Evolutionary conservation across 1,140 invertebrate genomes (phyloP).

Genomic region (Hypsibius dujardini): DNA sequence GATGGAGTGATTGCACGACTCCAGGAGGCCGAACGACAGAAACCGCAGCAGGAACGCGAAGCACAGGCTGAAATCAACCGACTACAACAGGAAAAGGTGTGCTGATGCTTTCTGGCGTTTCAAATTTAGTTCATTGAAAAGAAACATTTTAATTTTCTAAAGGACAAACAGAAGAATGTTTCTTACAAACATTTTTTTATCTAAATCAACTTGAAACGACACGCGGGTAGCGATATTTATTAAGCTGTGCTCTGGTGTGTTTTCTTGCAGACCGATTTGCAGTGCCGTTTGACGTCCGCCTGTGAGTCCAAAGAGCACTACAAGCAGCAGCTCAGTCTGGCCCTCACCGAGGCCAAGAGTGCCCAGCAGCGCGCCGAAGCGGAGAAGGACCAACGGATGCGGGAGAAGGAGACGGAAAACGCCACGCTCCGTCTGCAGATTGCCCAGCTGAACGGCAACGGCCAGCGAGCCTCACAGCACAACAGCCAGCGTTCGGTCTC

Average conservation of each 20-base stretch:
- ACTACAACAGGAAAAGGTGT: background rate
- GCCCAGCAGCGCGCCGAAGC: background rate
- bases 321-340: background rate
- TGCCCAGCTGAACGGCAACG: background rate
- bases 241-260: background rate
- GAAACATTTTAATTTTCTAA: background rate
- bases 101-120: background rate
- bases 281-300: background rate
- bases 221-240: background rate
- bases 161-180: background rate
- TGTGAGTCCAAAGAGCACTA: background rate
- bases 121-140: background rate
- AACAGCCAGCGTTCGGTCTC: background rate
- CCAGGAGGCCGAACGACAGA: background rate
- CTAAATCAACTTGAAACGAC: background rate
- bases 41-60: background rate
- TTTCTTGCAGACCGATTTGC: background rate
- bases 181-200: background rate
- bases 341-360: background rate
- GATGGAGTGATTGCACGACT: background rate
- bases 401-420: background rate
- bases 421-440: background rate
- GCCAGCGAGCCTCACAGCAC: background rate
- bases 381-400: background rate
- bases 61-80: conserved; percentile 1